Evolutionary conservation across 1,140 invertebrate genomes (phyloP), one percentile per base, ranked within the genome.

Genomic region (Notospermus geniculatus): DNA sequence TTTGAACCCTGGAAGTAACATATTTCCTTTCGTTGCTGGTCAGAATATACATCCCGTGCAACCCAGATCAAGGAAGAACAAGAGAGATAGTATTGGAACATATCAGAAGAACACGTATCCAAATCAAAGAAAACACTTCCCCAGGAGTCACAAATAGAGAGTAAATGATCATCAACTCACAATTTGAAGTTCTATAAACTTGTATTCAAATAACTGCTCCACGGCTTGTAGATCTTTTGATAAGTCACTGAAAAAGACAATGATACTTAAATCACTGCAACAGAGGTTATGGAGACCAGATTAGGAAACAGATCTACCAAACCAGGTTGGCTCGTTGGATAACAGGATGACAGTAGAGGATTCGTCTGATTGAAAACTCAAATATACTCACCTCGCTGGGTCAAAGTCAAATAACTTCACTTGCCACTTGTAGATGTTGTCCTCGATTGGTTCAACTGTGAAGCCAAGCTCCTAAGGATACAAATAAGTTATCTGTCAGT

Each of bases 391-490:
- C 67, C 70, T 73, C 9, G 64, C 29, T n/a, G 62, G 57, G 30
- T 71, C 63, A 68, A 80, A 80, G 23, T 72, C 54, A 36, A 63
- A 69, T 19, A 80, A 67, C 53, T 72, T 69, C 15, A 80, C 78
- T 25, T 64, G 65, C 78, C 78, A 80, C 32, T 73, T 59, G 54
- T 78, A 80, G 27, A 80, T 79, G 57, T 80, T 79, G 41, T 79
- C 74, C 53, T 78, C 75, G 28, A 80, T 69, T 15, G 78, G 73
- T 29, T 80, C 75, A 15, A 72, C 78, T 59, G 68, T 69, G 53
- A 80, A 73, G 9, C 77, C 76, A 41, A 66, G 59, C 29, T 64
- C 62, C 71, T 73, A 55, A 9, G 66, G 59, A 60, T 1, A 55
- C 23, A 5, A 53, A 53, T 23, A 53, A 13, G 19, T 43, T 43